Conservation (phyloP, 2,797 vertebrate species). For the Falco columbarius region DNA sequence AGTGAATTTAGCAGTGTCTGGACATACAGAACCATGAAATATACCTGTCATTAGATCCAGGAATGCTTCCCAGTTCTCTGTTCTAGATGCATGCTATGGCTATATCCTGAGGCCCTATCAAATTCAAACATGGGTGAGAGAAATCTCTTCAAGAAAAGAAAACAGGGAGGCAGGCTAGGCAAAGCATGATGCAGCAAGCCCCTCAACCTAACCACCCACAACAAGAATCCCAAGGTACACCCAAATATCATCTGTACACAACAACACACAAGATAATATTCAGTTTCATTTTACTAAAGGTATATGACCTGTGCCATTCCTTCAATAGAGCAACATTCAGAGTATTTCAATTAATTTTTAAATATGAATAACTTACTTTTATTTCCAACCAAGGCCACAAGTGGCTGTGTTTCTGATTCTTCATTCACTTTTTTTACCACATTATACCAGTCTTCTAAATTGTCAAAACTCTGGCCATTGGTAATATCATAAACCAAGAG, state of each 20-base stretch:
- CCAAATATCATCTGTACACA: background rate
- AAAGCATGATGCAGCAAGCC: background rate
- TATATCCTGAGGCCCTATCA: background rate
- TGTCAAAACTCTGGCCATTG: conserved; percentile 98
- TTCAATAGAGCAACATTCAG: background rate
- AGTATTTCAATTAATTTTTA: conserved; percentile 9
- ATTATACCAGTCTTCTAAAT: conserved; percentile 95
- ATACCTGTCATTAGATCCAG: background rate
- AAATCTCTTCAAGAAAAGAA: background rate
- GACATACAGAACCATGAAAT: background rate
- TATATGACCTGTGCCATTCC: background rate
- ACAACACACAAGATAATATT: background rate
- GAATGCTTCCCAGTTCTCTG: background rate
- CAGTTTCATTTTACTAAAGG: background rate
- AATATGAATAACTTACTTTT: conserved; percentile 88
- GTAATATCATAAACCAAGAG: conserved; percentile 98
- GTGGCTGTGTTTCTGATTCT: conserved; percentile 90
- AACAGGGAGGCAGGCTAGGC: background rate
- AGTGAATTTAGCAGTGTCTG: background rate
- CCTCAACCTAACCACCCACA: background rate
- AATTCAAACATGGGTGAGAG: background rate
- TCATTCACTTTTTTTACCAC: conserved; percentile 94
- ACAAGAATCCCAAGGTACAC: background rate
- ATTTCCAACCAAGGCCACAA: conserved; percentile 93
- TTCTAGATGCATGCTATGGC: background rate